Evolutionary conservation across 2,797 vertebrate species (phyloP), one percentile per base, ranked within the genome.

Genomic region (Columba guinea): DNA sequence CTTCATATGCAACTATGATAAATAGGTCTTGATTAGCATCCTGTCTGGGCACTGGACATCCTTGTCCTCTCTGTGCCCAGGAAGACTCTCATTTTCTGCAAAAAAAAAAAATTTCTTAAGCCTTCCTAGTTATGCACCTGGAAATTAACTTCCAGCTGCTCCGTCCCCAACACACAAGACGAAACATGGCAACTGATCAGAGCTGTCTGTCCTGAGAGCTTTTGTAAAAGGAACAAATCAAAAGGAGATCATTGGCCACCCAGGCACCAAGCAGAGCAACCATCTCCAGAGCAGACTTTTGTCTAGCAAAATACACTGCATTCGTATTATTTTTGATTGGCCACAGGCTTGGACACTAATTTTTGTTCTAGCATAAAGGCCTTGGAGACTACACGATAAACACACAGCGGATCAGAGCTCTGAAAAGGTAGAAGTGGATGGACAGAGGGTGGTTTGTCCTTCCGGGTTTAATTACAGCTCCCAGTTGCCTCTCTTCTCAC

Each of bases 81-180:
- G 4, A 80, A 67, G 22, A n/a, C 19, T 65, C 67, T 13, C 13
- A 17, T 79, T 55, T 77, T 49, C 53, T 35, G 4, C 10, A 26
- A 55, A 6, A 83, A 82, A 44, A 68, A 41, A 44, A 68, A 41
- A 41, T 3, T 28, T 13, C 49, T 55, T 32, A 44, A 37, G 15
- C 9, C 14, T 76, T 91, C 26, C 41, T 28, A 64, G 23, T 65
- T 53, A n/a, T 4, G 6, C 11, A 12, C 35, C 22, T 56, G 49
- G 69, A 83, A 94, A 86, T 75, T 48, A 8, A 8, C 34, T 94
- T 93, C 53, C 51, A 71, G 20, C 30, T 84, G 46, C 44, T 87
- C 67, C 77, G 34, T 63, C 39, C 41, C 52, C 58, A 26, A 37
- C 0, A 1, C n/a, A 6, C 23, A 32, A 63, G 22, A 34, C 28